phyloP scores from a whole-genome alignment of 2,113 vertebrate genomes.

The Ovibos moschatus region DNA sequence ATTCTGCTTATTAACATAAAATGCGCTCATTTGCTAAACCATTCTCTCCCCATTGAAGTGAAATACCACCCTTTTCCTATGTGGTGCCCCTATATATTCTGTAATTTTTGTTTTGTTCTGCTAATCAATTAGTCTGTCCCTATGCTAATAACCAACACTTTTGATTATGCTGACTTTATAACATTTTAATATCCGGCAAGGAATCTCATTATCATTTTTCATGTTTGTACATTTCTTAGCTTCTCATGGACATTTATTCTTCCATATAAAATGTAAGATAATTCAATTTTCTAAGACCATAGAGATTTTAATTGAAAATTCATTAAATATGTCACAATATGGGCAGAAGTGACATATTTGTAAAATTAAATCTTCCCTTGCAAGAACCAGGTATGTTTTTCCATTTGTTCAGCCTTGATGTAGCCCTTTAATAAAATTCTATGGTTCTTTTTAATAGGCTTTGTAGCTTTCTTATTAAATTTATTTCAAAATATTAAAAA shows the following conservation, averaged over 20 bases:
- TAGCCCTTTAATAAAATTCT: conserved; percentile 9
- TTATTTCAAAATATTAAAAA: conserved; percentile 25
- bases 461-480: conserved; percentile 19
- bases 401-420: not conserved
- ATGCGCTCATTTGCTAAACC: not conserved
- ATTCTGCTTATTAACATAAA: not conserved
- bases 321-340: conserved; percentile 33
- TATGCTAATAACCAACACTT: not conserved
- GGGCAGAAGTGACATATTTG: not conserved
- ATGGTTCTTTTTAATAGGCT: not conserved
- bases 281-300: conserved; percentile 20
- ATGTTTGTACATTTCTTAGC: conserved; percentile 19
- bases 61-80: not conserved
- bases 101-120: not conserved
- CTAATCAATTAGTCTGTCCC: not conserved
- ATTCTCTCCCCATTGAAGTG: not conserved
- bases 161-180: not conserved
- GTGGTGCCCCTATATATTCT: not conserved
- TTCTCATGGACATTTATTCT: conserved; percentile 23
- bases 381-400: not conserved
- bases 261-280: conserved; percentile 27
- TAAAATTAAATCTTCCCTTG: not conserved
- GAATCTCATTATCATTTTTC: conserved; percentile 36
- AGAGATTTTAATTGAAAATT: conserved; percentile 29
- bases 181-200: conserved; percentile 1